Conservation (phyloP, 2,113 vertebrate species). For the Limnothrissa miodon region DNA sequence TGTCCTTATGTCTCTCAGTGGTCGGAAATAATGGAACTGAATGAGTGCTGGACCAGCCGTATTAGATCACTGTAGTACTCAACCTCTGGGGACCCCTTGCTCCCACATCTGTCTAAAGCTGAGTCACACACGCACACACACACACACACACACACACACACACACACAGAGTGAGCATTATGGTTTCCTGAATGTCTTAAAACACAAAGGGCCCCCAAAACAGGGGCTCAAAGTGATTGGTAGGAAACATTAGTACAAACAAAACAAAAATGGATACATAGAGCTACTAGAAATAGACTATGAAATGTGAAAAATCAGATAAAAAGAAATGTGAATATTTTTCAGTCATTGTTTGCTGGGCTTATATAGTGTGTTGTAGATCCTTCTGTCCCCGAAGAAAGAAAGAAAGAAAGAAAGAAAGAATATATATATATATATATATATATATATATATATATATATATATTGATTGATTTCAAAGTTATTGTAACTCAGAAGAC, state of each 20-base stretch:
- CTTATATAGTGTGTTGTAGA: not conserved
- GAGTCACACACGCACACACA: not conserved
- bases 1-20: not conserved
- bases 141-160: not conserved
- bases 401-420: not conserved
- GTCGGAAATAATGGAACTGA: not conserved
- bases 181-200: not conserved
- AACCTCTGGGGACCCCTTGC: not conserved
- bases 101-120: not conserved
- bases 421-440: too few species aligned
- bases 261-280: not conserved
- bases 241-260: not conserved
- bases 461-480: too few species aligned
- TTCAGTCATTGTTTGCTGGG: not conserved
- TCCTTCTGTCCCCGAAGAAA: not conserved
- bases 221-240: not conserved
- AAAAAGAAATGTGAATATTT: not conserved
- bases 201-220: not conserved
- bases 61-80: not conserved
- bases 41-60: slow-evolving; percentile 4
- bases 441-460: too few species aligned
- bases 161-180: not conserved
- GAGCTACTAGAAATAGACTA: not conserved
- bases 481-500: not conserved
- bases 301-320: not conserved